Base-by-base conservation (phyloP, 2,797 vertebrate genomes). In the Pteropus rufus region DNA sequence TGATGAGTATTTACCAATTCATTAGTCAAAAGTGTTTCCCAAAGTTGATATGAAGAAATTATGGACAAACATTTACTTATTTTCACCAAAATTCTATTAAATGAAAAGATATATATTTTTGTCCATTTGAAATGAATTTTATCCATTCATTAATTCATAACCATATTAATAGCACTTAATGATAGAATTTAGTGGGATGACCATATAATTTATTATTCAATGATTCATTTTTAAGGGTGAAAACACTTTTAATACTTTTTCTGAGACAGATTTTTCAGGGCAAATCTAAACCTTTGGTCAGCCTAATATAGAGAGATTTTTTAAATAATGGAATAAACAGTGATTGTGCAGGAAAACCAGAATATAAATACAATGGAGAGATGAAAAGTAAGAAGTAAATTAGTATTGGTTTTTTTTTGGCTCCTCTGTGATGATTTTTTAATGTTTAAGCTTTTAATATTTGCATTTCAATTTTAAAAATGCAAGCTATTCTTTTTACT, bases 381-480 rank as follows among this genome's bases (percentile, higher is more conserved):
- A 91, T 46, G 31, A 77, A 64, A 80, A 62, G 7, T 54, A 7
- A 75, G 24, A 73, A 49, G 3, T 67, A 75, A 84, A 7, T 39
- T 75, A 89, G 34, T 54, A 58, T 67, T 83, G 6, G 70, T 88
- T 11, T 11, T 11, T 77, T 3, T 34, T 81, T 87, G 7, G 0
- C 6, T 77, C 1, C 26, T 24, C 72, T 52, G 12, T 69, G n/a
- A 49, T 91, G 65, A 36, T 85, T 73, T 90, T 97, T 96, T 67
- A 86, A 89, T 76, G 14, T 64, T 72, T 79, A 91, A 58, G 2
- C 2, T 69, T 92, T 77, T 72, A 94, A 64, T n/a, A 93, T 75
- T 94, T 95, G 12, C 26, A 83, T 93, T 95, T 95, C 95, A 93
- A 93, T 49, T 89, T 93, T 94, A 95, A 87, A 87, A 89, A 75